Evolutionary conservation across 2,888 invertebrate species (phyloP).

Genomic region (Shargacucullia verbasci): DNA sequence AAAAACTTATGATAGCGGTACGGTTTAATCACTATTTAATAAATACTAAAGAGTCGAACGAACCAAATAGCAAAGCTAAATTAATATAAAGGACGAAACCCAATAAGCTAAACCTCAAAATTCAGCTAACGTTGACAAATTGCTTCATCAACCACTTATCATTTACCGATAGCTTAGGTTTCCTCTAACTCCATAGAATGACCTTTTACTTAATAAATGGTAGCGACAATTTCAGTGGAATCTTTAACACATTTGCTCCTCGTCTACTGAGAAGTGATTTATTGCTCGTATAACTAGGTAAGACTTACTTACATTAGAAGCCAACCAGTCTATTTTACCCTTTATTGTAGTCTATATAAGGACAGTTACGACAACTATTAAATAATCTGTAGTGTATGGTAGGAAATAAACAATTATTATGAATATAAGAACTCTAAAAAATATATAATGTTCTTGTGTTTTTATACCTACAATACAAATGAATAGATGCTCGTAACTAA

Average conservation of each 20-base stretch:
- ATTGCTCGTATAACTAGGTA: slow-evolving; percentile 8
- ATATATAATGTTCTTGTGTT: too few species aligned
- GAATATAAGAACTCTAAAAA: too few species aligned
- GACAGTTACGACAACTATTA: too few species aligned
- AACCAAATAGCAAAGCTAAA: slow-evolving; percentile 13
- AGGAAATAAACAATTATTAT: too few species aligned
- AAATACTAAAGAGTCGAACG: not conserved
- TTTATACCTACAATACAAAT: not conserved
- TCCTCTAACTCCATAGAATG: slow-evolving; percentile 1
- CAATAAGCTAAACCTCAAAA: slow-evolving; percentile 4
- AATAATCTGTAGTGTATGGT: too few species aligned
- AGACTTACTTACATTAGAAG: too few species aligned
- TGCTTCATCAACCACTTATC: slow-evolving; percentile 16
- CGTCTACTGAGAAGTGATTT: slow-evolving; percentile 4
- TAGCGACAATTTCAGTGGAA: slow-evolving; percentile 14
- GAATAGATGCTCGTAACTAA: not conserved
- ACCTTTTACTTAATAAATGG: slow-evolving; percentile 16
- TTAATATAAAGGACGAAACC: slow-evolving; percentile 11
- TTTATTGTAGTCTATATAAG: too few species aligned
- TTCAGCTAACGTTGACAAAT: slow-evolving; percentile 24
- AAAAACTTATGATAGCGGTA: too few species aligned
- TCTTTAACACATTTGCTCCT: slow-evolving; percentile 11
- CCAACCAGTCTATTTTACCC: too few species aligned
- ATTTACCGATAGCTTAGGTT: slow-evolving; percentile 17
- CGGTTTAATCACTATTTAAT: too few species aligned